Conservation (phyloP, 2,797 vertebrate species). For the Acanthis flammea region DNA sequence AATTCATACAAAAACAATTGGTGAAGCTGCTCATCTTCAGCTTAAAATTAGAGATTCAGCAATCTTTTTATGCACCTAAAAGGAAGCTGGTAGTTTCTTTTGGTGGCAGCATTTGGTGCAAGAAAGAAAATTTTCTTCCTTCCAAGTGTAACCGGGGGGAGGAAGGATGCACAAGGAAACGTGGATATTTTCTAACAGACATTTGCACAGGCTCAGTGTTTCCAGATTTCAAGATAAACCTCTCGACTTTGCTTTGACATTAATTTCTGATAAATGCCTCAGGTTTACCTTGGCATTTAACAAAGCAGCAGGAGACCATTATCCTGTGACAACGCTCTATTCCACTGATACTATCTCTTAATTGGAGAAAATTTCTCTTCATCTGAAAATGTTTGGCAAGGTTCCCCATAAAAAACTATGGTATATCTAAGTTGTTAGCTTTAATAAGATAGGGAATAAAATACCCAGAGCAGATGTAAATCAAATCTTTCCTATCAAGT, state of each 20-base stretch:
- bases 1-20: background rate
- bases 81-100: background rate
- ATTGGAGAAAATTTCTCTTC: constrained; percentile 73
- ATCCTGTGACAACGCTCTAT: constrained; percentile 67
- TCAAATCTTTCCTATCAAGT: constrained; percentile 69
- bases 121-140: background rate
- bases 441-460: constrained; percentile 75
- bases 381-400: constrained; percentile 71
- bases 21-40: background rate
- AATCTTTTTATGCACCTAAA: background rate
- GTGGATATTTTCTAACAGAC: background rate
- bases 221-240: constrained; percentile 56
- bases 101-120: background rate
- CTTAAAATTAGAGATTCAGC: background rate
- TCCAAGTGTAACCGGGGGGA: background rate
- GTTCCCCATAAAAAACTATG: constrained; percentile 46
- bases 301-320: constrained; percentile 71
- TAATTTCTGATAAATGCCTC: constrained; percentile 73
- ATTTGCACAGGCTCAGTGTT: background rate
- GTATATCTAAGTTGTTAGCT: constrained; percentile 66
- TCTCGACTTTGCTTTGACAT: constrained; percentile 72
- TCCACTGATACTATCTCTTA: constrained; percentile 72
- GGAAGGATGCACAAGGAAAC: background rate
- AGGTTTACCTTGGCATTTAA: constrained; percentile 74
- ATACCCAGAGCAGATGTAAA: constrained; percentile 75